These are phyloP conservation scores for Sebastes dallii DNA, from an alignment of 2,797 vertebrate species.

Conservation along the genomic window DNA sequence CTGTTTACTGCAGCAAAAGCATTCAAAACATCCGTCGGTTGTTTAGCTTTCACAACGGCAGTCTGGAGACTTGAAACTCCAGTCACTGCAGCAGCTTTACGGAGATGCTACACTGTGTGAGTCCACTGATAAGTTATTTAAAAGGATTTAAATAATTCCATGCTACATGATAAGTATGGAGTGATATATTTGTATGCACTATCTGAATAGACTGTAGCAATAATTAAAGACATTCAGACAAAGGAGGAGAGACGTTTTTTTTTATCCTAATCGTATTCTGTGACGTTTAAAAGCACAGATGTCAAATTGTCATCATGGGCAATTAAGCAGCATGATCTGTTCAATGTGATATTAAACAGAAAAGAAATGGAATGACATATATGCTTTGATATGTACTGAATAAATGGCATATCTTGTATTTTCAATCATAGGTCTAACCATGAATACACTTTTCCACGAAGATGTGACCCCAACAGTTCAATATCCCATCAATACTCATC, in stretches of 20 bases:
- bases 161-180: background rate
- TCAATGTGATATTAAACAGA: background rate
- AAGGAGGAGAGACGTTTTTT: background rate
- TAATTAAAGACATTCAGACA: background rate
- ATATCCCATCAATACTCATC: background rate
- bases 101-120: background rate
- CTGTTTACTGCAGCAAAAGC: background rate
- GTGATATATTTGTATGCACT: background rate
- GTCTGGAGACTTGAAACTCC: background rate
- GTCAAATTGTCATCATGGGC: background rate
- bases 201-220: background rate
- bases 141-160: conserved; percentile 9
- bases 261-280: background rate
- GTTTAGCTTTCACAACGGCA: conserved; percentile 11
- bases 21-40: background rate
- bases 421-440: background rate
- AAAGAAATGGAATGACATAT: background rate
- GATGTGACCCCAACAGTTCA: background rate
- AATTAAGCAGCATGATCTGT: background rate
- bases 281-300: conserved; percentile 22
- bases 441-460: background rate
- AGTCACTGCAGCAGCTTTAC: conserved; percentile 12
- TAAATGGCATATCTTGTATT: background rate
- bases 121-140: background rate
- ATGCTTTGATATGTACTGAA: background rate